Base-by-base conservation (phyloP, 2,888 invertebrate species). In the Drosophila nigritarsus region DNA sequence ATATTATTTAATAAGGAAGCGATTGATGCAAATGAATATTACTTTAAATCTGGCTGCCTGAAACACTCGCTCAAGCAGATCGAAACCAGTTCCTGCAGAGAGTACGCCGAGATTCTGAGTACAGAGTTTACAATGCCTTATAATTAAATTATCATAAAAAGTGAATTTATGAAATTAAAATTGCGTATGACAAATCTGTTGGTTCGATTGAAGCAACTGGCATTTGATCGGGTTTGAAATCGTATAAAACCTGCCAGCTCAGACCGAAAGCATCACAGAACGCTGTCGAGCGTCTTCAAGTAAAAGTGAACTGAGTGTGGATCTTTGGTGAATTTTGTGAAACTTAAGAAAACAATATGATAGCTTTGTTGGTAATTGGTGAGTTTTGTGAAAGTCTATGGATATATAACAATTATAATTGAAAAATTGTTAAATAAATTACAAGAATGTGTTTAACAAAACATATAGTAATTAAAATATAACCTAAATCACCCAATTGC, bases 1-100 rank as follows among this genome's bases (percentile, higher is more conserved):
- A 62, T 65, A 53, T 55, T 50, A 56, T 56, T 58, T 61, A 29
- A 85, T 76, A 86, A 86, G 84, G 84, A 84, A 84, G 54, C 62
- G 56, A 68, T 86, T 65, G 42, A 72, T 55, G 53, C 59, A 55
- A 73, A 66, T 48, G 40, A 48, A 59, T 58, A 45, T 53, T 64
- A 34, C 45, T 51, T 36, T 3, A 42, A 70, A 48, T 64, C 49
- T 53, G 68, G 65, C 53, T 74, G 74, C 58, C 3, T 13, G 6
- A 27, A 36, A 36, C 11, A 36, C 11, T 36, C 7, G 27, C 3
- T 80, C 60, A 62, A 65, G 67, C 73, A 40, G 45, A 72, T 59
- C 81, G 38, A 75, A 85, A 85, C 84, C 82, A 67, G 84, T 85
- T 86, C 62, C 45, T 53, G n/a, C 18, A 29, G 29, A 50, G 20